These are phyloP conservation scores for Ferdinandea cuprea DNA, from an alignment of 2,888 invertebrate genomes.

Conservation along the genomic window DNA sequence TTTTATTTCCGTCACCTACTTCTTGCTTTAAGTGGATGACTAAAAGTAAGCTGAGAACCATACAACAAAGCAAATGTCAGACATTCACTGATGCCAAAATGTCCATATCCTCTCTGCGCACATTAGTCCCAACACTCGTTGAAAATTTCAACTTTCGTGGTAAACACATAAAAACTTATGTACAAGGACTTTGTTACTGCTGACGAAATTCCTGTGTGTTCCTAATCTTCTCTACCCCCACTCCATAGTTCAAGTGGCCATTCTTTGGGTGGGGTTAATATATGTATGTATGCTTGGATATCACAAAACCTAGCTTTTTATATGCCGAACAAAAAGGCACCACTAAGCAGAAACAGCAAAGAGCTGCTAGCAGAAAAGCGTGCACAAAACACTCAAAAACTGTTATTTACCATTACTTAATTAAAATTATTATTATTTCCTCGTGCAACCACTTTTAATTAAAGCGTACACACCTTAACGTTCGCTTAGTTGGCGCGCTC, in stretches of 20 bases:
- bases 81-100: slow-evolving; percentile 45
- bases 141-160: slow-evolving; percentile 72
- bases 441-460: slow-evolving; percentile 74
- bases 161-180: slow-evolving; percentile 69
- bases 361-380: slow-evolving; percentile 38
- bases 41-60: slow-evolving; percentile 39
- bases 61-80: slow-evolving; percentile 42
- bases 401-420: slow-evolving; percentile 74
- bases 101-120: slow-evolving; percentile 63
- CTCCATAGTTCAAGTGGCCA: background rate
- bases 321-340: slow-evolving; percentile 46
- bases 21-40: slow-evolving; percentile 54
- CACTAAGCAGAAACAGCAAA: slow-evolving; percentile 50
- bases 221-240: slow-evolving; percentile 19
- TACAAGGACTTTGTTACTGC: slow-evolving; percentile 59
- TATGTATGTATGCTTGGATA: slow-evolving; percentile 16
- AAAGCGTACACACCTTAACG: slow-evolving; percentile 70
- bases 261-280: background rate
- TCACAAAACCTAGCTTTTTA: slow-evolving; percentile 50
- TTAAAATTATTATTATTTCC: slow-evolving; percentile 75
- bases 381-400: slow-evolving; percentile 68
- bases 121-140: slow-evolving; percentile 68
- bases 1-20: slow-evolving; percentile 43
- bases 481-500: slow-evolving; percentile 58
- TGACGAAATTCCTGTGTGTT: slow-evolving; percentile 54